phyloP scores from a whole-genome alignment of 2,797 vertebrate species.

The Aselliscus stoliczkanus region DNA sequence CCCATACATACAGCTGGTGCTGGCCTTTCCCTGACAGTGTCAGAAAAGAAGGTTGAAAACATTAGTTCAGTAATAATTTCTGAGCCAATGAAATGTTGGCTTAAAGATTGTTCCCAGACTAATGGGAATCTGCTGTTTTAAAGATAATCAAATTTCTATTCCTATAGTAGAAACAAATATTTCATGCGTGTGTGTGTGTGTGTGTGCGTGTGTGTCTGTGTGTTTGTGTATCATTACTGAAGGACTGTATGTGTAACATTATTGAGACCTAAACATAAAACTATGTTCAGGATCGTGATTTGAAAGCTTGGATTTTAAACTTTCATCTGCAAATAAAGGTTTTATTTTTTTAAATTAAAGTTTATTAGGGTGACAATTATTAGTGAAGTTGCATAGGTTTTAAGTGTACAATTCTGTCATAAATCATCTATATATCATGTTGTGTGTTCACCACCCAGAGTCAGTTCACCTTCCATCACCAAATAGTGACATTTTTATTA shows the following conservation, averaged over 20 bases:
- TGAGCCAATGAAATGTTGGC: neutral
- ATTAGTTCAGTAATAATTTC: neutral
- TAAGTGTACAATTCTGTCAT: too few relatives aligned
- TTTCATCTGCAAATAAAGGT: neutral
- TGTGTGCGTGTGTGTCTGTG: neutral
- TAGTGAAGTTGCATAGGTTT: too few relatives aligned
- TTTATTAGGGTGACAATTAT: too few relatives aligned
- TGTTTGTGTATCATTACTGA: too few relatives aligned
- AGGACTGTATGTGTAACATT: neutral
- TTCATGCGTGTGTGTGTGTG: neutral
- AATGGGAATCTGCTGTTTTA: neutral
- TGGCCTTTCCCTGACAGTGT: neutral
- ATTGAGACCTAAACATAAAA: neutral
- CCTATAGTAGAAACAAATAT: neutral
- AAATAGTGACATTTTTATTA: too few relatives aligned
- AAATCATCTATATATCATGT: too few relatives aligned
- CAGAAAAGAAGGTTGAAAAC: neutral
- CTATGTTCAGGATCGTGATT: neutral
- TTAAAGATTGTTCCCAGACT: neutral
- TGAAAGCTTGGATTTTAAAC: neutral
- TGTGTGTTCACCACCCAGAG: too few relatives aligned
- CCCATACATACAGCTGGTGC: neutral
- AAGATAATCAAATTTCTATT: neutral
- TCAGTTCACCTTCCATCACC: too few relatives aligned
- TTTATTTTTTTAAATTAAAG: too few relatives aligned